These are phyloP conservation scores for Bimastos eiseni DNA, from an alignment of 2,888 invertebrate genomes.

Conservation along the genomic window DNA sequence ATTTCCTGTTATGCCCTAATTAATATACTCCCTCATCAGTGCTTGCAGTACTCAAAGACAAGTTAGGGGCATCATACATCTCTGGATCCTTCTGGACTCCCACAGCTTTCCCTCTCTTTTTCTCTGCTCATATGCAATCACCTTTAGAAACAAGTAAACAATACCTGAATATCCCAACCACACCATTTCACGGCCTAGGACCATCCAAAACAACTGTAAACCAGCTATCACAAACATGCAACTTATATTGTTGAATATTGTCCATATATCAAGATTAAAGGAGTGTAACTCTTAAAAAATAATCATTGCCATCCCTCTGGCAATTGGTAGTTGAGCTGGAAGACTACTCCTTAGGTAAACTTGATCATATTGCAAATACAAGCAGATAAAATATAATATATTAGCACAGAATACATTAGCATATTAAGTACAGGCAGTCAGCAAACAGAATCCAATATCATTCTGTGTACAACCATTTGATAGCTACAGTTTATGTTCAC, in stretches of 20 bases:
- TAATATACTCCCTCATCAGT: too few species aligned
- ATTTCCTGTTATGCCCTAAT: too few species aligned
- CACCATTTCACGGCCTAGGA: neutral
- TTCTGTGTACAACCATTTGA: neutral
- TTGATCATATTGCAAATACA: neutral
- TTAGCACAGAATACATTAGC: neutral
- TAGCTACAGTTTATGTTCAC: neutral
- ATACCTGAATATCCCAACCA: neutral
- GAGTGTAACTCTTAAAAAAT: neutral
- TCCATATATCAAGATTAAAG: neutral
- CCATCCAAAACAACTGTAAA: neutral
- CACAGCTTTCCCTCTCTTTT: neutral
- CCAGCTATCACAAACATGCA: neutral
- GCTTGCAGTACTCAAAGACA: too few species aligned
- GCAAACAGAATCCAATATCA: slow-evolving; percentile 4
- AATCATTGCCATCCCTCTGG: neutral
- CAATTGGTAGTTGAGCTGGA: neutral
- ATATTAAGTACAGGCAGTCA: neutral
- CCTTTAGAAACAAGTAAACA: neutral
- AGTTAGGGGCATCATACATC: neutral
- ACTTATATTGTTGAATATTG: neutral
- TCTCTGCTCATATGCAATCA: neutral
- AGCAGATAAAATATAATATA: neutral
- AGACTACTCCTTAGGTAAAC: neutral
- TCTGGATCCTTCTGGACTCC: neutral